These are phyloP conservation scores for Alentia gelatinosa DNA, from an alignment of 2,888 invertebrate species.

Conservation along the genomic window DNA sequence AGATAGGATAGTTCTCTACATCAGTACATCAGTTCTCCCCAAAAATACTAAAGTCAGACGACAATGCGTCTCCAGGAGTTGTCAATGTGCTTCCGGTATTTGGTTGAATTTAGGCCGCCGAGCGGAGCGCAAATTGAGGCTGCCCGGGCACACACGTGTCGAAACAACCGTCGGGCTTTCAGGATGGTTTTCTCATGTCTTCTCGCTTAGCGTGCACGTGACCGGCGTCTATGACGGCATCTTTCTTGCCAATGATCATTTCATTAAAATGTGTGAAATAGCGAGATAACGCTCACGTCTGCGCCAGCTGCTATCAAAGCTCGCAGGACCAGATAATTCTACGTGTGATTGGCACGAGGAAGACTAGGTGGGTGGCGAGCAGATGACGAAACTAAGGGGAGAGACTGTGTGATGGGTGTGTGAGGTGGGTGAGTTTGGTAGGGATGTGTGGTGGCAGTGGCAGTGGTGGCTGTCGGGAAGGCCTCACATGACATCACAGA, in stretches of 20 bases:
- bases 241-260: not conserved
- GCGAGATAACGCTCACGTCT: not conserved
- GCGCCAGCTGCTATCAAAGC: not conserved
- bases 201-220: not conserved
- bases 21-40: too few species aligned
- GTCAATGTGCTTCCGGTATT: not conserved
- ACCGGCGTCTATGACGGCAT: not conserved
- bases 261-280: conserved; percentile 6
- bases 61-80: not conserved
- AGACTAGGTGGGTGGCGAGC: not conserved
- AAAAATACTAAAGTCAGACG: too few species aligned
- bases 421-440: not conserved
- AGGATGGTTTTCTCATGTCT: not conserved
- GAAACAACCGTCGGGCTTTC: not conserved
- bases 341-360: not conserved
- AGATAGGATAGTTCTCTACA: too few species aligned
- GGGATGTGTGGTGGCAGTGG: not conserved
- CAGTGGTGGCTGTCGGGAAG: not conserved
- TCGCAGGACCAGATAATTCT: not conserved
- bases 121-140: not conserved
- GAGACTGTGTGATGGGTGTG: not conserved
- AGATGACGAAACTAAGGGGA: not conserved
- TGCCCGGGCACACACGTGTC: not conserved
- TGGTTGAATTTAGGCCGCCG: not conserved
- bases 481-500: conserved; percentile 9